These are phyloP conservation scores for Drosophila auraria DNA, from an alignment of 1,140 invertebrate genomes.

Conservation along the genomic window DNA sequence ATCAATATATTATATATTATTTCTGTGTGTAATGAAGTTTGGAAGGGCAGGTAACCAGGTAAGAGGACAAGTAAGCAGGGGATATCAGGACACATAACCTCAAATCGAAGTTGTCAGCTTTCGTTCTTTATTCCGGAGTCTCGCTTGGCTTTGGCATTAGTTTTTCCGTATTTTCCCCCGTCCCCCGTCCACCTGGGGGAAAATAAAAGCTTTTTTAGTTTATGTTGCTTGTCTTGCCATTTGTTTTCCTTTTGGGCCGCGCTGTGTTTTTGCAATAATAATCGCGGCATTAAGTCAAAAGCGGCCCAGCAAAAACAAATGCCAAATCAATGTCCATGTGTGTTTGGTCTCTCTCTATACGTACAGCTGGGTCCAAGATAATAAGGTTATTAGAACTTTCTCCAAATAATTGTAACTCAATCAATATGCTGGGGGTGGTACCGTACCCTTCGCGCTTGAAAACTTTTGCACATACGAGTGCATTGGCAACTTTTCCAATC, in stretches of 20 bases:
- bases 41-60: conserved; percentile 10
- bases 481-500: conserved; percentile 13
- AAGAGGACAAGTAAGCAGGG: background rate
- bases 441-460: background rate
- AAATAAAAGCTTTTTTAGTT: conserved; percentile 48
- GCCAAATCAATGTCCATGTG: conserved; percentile 63
- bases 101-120: conserved; percentile 40
- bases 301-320: conserved; percentile 58
- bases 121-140: conserved; percentile 12
- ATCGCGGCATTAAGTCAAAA: conserved; percentile 58
- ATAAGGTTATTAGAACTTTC: conserved; percentile 21
- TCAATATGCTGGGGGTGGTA: background rate
- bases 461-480: conserved; percentile 13
- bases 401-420: conserved; percentile 13
- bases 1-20: conserved; percentile 28
- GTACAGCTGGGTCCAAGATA: conserved; percentile 7
- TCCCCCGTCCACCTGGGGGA: background rate
- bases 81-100: conserved; percentile 16
- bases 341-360: conserved; percentile 8
- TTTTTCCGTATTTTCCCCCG: background rate
- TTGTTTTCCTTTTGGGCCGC: conserved; percentile 23
- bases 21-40: conserved; percentile 10
- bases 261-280: conserved; percentile 61
- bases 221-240: conserved; percentile 31
- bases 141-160: conserved; percentile 16